phyloP scores from a whole-genome alignment of 1,140 invertebrate species.

The Microplitis mediator region DNA sequence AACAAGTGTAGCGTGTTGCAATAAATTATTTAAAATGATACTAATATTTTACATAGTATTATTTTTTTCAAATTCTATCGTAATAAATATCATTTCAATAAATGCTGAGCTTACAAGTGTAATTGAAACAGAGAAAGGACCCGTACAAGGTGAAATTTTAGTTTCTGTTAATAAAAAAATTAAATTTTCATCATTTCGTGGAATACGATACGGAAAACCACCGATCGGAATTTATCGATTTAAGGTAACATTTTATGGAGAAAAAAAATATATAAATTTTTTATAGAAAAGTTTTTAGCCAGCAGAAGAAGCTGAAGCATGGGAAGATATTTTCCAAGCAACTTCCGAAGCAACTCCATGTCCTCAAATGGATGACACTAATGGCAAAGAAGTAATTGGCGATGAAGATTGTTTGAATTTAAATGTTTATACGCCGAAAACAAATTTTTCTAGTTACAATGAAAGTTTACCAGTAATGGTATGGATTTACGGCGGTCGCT shows the following conservation, averaged over 20 bases:
- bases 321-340: constrained; percentile 7
- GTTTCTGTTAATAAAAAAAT: not conserved
- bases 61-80: too few species aligned
- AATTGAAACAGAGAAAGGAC: constrained; percentile 5
- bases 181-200: constrained; percentile 10
- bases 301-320: not conserved
- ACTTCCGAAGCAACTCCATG: constrained; percentile 3
- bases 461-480: constrained; percentile 72
- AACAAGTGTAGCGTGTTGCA: too few species aligned
- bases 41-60: too few species aligned
- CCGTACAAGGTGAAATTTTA: constrained; percentile 8
- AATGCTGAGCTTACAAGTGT: not conserved
- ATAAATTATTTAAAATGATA: too few species aligned
- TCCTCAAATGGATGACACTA: not conserved
- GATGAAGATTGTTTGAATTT: constrained; percentile 16
- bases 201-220: constrained; percentile 13
- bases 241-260: constrained; percentile 2
- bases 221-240: constrained; percentile 17
- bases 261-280: not conserved
- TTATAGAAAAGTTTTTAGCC: not conserved
- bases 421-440: constrained; percentile 53
- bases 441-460: not conserved
- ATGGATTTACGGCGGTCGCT: constrained; percentile 79
- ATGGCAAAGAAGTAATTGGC: not conserved
- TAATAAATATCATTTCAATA: too few species aligned